phyloP scores from a whole-genome alignment of 2,797 vertebrate species.

The Artibeus jamaicensis region DNA sequence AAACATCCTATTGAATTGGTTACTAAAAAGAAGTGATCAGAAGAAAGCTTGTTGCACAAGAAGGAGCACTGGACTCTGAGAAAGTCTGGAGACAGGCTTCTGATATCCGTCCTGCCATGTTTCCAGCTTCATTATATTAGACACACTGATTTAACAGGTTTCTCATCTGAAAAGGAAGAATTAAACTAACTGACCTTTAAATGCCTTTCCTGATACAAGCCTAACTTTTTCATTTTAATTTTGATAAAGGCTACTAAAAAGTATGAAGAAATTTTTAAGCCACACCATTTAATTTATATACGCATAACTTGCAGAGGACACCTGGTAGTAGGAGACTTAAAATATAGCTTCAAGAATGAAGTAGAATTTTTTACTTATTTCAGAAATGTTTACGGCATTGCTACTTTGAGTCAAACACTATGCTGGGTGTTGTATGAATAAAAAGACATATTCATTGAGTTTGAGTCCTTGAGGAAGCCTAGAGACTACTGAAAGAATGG shows the following conservation, averaged over 20 bases:
- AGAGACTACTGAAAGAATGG: slow-evolving; percentile 36
- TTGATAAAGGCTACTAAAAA: slow-evolving; percentile 10
- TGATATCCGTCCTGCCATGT: not conserved
- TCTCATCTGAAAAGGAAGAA: not conserved
- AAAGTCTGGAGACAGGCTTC: not conserved
- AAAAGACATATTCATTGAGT: slow-evolving; percentile 7
- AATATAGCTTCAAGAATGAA: not conserved
- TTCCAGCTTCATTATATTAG: not conserved
- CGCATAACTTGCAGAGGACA: not conserved
- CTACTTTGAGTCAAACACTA: slow-evolving; percentile 36
- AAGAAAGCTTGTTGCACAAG: not conserved
- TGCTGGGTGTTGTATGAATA: slow-evolving; percentile 46
- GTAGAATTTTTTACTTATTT: slow-evolving; percentile 37
- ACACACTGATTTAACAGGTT: not conserved
- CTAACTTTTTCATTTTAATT: not conserved
- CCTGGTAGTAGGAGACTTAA: not conserved
- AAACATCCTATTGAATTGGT: not conserved
- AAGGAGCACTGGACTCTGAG: not conserved
- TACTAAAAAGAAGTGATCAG: not conserved
- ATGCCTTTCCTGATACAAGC: not conserved
- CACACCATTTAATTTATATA: not conserved
- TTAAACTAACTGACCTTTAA: slow-evolving; percentile 10
- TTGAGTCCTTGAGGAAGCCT: slow-evolving; percentile 18
- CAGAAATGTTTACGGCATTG: slow-evolving; percentile 20
- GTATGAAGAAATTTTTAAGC: not conserved